Evolutionary conservation across 1,140 invertebrate genomes (phyloP).

Genomic region (Asobara japonica): DNA sequence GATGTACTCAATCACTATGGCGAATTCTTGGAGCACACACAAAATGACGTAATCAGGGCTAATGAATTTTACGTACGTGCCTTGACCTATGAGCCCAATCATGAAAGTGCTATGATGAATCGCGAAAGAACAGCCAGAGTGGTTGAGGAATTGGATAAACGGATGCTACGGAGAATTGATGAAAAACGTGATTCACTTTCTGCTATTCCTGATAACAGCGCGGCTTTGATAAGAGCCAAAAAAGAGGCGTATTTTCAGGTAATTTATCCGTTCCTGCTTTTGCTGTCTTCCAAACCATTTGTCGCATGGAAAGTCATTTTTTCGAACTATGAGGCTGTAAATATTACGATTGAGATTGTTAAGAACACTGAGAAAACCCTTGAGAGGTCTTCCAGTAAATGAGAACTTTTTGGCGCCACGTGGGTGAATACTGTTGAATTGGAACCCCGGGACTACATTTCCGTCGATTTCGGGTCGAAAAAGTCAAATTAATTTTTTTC

Average conservation of each 20-base stretch:
- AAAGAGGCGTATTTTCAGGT: slow-evolving; percentile 91
- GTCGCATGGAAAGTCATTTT: no score
- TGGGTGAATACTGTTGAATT: no score
- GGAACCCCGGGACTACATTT: no score
- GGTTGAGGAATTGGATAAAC: slow-evolving; percentile 90
- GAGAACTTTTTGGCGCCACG: no score
- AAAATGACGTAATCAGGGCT: slow-evolving; percentile 87
- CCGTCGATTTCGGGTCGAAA: no score
- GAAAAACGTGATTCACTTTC: slow-evolving; percentile 84
- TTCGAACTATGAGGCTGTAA: no score
- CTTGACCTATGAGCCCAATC: slow-evolving; percentile 82
- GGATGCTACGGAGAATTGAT: slow-evolving; percentile 83
- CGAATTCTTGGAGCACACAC: slow-evolving; percentile 89
- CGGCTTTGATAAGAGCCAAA: slow-evolving; percentile 85
- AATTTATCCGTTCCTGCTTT: no score
- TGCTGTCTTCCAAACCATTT: no score
- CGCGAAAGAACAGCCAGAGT: slow-evolving; percentile 84
- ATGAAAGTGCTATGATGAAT: slow-evolving; percentile 83
- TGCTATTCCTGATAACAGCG: slow-evolving; percentile 81
- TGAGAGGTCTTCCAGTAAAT: no score
- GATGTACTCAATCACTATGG: slow-evolving; percentile 94
- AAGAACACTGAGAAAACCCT: no score
- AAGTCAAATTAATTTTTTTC: no score
- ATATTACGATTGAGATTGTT: no score
- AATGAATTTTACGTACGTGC: slow-evolving; percentile 84